These are phyloP conservation scores for Xestia xanthographa DNA, from an alignment of 2,888 invertebrate species.

Conservation along the genomic window DNA sequence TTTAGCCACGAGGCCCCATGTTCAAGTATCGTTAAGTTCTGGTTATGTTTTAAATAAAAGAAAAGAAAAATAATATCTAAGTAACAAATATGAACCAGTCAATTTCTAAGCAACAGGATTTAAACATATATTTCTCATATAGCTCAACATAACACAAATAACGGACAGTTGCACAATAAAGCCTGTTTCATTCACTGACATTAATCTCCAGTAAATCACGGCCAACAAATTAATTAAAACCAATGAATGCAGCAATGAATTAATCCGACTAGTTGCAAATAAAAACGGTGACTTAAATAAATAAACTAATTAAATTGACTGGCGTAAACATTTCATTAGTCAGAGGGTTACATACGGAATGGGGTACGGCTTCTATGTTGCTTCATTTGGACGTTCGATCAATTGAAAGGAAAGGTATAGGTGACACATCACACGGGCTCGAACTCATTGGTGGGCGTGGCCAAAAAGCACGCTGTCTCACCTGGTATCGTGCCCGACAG, in stretches of 20 bases:
- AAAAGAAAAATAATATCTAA: no score
- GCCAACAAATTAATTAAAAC: constrained; percentile 41
- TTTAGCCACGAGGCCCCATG: no score
- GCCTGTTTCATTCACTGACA: not conserved
- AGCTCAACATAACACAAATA: not conserved
- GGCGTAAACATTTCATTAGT: constrained; percentile 14
- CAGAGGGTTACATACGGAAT: not conserved
- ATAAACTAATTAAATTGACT: constrained; percentile 19
- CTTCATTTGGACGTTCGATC: not conserved
- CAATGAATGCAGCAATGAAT: constrained; percentile 45
- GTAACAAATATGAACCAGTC: no score
- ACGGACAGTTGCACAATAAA: not conserved
- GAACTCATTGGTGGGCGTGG: no score
- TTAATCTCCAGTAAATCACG: constrained; percentile 40
- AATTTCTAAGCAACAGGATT: no score
- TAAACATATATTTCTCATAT: not conserved
- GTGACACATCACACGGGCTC: no score
- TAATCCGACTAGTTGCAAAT: constrained; percentile 10
- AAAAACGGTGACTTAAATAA: constrained; percentile 18
- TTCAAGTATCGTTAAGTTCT: no score
- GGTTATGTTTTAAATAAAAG: no score
- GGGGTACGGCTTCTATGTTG: not conserved
- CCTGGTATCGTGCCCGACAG: no score
- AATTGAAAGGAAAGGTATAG: no score
- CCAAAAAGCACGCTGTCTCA: no score